Conservation (phyloP, 2,797 vertebrate genomes). For the Percopsis omiscomaycus region DNA sequence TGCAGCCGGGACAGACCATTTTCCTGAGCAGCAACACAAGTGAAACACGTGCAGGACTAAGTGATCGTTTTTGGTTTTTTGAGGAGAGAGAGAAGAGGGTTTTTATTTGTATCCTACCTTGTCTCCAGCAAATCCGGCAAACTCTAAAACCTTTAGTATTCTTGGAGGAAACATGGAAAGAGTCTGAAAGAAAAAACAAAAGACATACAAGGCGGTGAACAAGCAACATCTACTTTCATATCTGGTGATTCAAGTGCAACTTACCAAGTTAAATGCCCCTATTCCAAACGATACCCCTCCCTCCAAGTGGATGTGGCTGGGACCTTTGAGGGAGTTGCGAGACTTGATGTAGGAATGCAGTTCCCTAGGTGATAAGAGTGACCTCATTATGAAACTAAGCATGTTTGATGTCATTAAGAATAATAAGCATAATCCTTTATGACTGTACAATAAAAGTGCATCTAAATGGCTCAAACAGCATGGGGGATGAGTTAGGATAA, state of each 20-base stretch:
- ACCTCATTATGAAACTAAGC: neutral
- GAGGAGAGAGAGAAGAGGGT: neutral
- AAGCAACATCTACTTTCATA: neutral
- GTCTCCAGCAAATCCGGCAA: constrained; percentile 86
- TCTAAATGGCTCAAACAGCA: constrained; percentile 2
- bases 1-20: constrained; percentile 80
- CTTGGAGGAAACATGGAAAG: constrained; percentile 82
- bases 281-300: constrained; percentile 83
- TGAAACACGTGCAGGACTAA: neutral
- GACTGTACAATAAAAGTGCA: constrained; percentile 4
- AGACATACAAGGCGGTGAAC: constrained; percentile 3
- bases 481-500: no score
- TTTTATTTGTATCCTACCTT: constrained; percentile 68
- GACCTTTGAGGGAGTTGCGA: constrained; percentile 65
- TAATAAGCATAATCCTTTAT: neutral
- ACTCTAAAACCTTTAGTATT: constrained; percentile 83
- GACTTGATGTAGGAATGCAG: constrained; percentile 78
- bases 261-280: constrained; percentile 85
- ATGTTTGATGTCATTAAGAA: neutral
- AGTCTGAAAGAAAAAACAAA: constrained; percentile 55
- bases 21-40: constrained; percentile 65
- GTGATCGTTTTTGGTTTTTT: no score
- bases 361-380: constrained; percentile 67
- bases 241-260: constrained; percentile 11
- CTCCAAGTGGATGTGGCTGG: constrained; percentile 78